These are phyloP conservation scores for Aphyosemion australe DNA, from an alignment of 2,113 vertebrate genomes.

Conservation along the genomic window DNA sequence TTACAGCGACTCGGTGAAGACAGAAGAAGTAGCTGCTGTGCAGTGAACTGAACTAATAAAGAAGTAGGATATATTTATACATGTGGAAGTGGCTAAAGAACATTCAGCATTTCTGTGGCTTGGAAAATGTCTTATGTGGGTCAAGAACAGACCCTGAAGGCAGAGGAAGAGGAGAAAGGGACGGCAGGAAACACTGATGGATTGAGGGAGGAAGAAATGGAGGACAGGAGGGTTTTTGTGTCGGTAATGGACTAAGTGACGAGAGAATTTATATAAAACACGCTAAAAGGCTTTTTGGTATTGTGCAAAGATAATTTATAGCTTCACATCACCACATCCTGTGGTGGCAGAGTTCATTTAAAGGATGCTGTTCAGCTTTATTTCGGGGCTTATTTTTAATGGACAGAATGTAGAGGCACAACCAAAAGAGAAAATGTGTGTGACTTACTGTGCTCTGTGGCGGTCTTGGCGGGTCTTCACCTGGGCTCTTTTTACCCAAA, in stretches of 20 bases:
- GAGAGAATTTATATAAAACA: conserved; percentile 8
- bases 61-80: conserved; percentile 7
- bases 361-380: background rate
- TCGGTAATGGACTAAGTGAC: conserved; percentile 36
- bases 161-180: conserved; percentile 33
- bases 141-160: conserved; percentile 52
- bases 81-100: conserved; percentile 26
- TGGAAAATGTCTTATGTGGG: conserved; percentile 61
- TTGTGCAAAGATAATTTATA: background rate
- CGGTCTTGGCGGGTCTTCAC: conserved; percentile 84
- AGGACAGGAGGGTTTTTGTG: conserved; percentile 45
- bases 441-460: conserved; percentile 80
- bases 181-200: conserved; percentile 45
- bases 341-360: background rate
- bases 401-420: background rate
- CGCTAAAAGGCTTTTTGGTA: background rate
- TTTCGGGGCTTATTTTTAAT: background rate
- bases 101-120: conserved; percentile 23
- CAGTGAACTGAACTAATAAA: conserved; percentile 17
- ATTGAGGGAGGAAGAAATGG: conserved; percentile 41
- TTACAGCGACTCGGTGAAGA: background rate
- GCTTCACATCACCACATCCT: background rate
- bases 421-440: background rate
- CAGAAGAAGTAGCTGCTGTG: conserved; percentile 2
- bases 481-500: conserved; percentile 86